Percentiles rank a stretch among this genome's conserved stretches.
Conservation (phyloP, 2,888 invertebrate species). For the Pemphredon lugubris region DNA sequence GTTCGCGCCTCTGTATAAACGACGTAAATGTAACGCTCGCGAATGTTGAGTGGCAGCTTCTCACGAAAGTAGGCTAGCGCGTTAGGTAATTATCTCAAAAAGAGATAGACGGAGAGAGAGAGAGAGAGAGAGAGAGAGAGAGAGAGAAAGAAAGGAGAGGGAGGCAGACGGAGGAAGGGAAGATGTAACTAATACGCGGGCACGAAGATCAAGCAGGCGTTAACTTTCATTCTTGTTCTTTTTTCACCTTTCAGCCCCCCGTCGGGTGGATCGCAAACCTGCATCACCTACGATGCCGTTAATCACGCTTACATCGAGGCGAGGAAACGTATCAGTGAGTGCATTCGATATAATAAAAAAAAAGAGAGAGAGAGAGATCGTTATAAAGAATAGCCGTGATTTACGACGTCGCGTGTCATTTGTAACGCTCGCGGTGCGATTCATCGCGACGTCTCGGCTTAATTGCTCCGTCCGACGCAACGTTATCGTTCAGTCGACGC, state of each 20-base stretch:
- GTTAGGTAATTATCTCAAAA: slow-evolving; percentile 56
- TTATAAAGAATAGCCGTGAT: slow-evolving; percentile 10
- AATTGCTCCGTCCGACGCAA: slow-evolving; percentile 8
- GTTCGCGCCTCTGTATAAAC: background rate
- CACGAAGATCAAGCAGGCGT: slow-evolving; percentile 22
- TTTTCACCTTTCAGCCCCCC: slow-evolving; percentile 79
- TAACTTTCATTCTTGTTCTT: slow-evolving; percentile 45
- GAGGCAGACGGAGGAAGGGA: background rate
- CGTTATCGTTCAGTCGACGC: slow-evolving; percentile 2
- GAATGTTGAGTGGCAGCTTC: slow-evolving; percentile 8
- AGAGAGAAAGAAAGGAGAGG: background rate
- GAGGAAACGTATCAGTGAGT: slow-evolving; percentile 93
- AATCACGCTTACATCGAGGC: slow-evolving; percentile 94
- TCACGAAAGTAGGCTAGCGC: slow-evolving; percentile 56
- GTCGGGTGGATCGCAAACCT: slow-evolving; percentile 85
- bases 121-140: background rate
- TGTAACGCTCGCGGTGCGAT: slow-evolving; percentile 5
- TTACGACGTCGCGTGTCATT: slow-evolving; percentile 10
- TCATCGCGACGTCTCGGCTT: slow-evolving; percentile 6
- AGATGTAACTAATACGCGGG: slow-evolving; percentile 38
- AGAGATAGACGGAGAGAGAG: background rate
- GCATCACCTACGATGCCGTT: slow-evolving; percentile 94
- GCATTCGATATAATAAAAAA: background rate
- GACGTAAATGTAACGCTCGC: slow-evolving; percentile 15
- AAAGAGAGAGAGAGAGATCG: slow-evolving; percentile 19